Conservation (phyloP, 2,797 vertebrate species). For the Xyrichtys novacula region DNA sequence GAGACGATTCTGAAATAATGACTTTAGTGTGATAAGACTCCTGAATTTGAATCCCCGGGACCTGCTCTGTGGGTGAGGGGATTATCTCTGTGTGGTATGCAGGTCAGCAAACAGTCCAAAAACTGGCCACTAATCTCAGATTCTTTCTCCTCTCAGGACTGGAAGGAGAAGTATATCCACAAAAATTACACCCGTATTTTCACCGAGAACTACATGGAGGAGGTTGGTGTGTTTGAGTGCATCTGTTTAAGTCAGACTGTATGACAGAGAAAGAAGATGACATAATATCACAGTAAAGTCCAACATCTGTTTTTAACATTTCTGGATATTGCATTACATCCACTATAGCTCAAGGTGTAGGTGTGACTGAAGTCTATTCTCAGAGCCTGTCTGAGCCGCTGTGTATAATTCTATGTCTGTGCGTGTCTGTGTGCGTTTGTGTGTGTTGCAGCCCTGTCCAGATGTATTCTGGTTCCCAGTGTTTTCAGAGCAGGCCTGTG, state of each 20-base stretch:
- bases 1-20: conserved; percentile 46
- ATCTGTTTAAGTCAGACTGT: conserved; percentile 11
- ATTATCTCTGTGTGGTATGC: conserved; percentile 64
- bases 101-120: conserved; percentile 50
- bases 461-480: conserved; percentile 99
- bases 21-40: conserved; percentile 45
- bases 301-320: conserved; percentile 62
- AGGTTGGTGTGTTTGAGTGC: conserved; percentile 82
- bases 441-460: conserved; percentile 91
- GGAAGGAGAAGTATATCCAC: conserved; percentile 97
- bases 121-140: conserved; percentile 51
- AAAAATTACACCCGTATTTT: conserved; percentile 95
- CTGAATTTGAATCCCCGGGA: conserved; percentile 23
- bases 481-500: conserved; percentile 92
- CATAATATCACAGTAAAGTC: conserved; percentile 35
- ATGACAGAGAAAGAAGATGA: conserved; percentile 24
- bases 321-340: conserved; percentile 38
- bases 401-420: conserved; percentile 16
- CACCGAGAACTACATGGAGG: conserved; percentile 92
- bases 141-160: conserved; percentile 87
- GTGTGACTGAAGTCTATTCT: conserved; percentile 47
- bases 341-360: conserved; percentile 19
- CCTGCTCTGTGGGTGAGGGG: conserved; percentile 37
- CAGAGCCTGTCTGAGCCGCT: conserved; percentile 14
- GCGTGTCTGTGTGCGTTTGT: conserved; percentile 34